Evolutionary conservation across 2,113 vertebrate species (phyloP).

Genomic region (Ictidomys tridecemlineatus): DNA sequence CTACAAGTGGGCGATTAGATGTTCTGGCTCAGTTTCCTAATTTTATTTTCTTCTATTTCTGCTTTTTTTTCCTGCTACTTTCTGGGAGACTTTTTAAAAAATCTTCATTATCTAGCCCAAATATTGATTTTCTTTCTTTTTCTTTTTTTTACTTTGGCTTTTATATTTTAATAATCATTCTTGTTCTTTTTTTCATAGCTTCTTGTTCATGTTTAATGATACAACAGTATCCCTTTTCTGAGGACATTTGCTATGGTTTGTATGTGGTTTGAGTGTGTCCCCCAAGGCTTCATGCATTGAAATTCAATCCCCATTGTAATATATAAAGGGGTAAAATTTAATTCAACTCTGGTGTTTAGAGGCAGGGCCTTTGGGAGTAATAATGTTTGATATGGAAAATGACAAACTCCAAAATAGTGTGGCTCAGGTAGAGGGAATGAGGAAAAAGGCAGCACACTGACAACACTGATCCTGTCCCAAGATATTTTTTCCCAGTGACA

Average conservation of each 20-base stretch:
- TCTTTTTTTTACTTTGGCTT: neutral
- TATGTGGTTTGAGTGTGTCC: too few relatives aligned
- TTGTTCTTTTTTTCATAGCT: neutral
- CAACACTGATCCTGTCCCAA: too few relatives aligned
- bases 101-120: neutral
- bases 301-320: neutral
- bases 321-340: neutral
- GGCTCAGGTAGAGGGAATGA: too few relatives aligned
- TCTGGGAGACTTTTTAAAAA: neutral
- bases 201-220: neutral
- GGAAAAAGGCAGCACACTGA: too few relatives aligned
- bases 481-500: too few relatives aligned
- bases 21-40: neutral
- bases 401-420: too few relatives aligned
- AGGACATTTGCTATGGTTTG: too few relatives aligned
- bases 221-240: too few relatives aligned
- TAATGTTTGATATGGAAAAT: too few relatives aligned
- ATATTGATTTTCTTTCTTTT: neutral
- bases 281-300: too few relatives aligned
- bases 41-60: constrained; percentile 21
- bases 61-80: neutral
- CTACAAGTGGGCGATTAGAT: neutral
- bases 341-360: neutral
- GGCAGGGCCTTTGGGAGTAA: too few relatives aligned
- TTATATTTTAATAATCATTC: constrained; percentile 3